Percentiles rank a stretch among this genome's conserved stretches.
These are phyloP conservation scores for honey bee (Apis mellifera) DNA, from an alignment of 1,140 invertebrate species.

Conservation along the genomic window Amel_HAv3.1 CM009934.2:7059001-7059500, in stretches of 20 bases:
- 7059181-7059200: constrained; percentile 23
- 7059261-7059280: too few species aligned
- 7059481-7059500: background rate
- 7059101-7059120: background rate
- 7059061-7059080: background rate
- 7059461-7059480: background rate
- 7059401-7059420: background rate
- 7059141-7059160: constrained; percentile 37
- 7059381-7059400: background rate
- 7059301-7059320: too few species aligned
- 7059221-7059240: too few species aligned
- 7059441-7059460: background rate
- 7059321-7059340: too few species aligned
- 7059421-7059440: background rate
- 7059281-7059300: too few species aligned
- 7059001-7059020: background rate
- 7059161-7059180: background rate
- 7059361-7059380: background rate
- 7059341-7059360: too few species aligned
- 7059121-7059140: constrained; percentile 35
- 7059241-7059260: too few species aligned
- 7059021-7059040: background rate
- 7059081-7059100: background rate
- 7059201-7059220: background rate
- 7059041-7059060: constrained; percentile 27